Evolutionary conservation across 1,140 invertebrate species (phyloP).

Genomic region (Drosophila baimaii): DNA sequence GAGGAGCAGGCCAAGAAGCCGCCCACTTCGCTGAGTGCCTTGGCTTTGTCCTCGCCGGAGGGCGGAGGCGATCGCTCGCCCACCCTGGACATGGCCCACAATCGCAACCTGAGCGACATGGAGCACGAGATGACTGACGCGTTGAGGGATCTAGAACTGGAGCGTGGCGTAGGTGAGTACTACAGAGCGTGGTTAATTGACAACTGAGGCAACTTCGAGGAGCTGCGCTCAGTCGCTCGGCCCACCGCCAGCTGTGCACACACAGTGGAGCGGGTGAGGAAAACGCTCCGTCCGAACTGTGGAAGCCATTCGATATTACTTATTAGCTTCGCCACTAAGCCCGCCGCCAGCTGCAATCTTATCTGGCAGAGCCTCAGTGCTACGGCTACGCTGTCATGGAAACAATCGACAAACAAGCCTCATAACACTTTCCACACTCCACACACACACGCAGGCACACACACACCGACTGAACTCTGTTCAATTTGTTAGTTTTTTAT

Average conservation of each 20-base stretch:
- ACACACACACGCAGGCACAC: no score
- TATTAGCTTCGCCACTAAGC: constrained; percentile 46
- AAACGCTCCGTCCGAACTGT: constrained; percentile 32
- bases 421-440: constrained; percentile 39
- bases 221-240: constrained; percentile 48
- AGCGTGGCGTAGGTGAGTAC: constrained; percentile 63
- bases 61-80: constrained; percentile 86
- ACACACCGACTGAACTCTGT: constrained; percentile 39
- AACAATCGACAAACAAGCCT: constrained; percentile 68
- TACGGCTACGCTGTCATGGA: constrained; percentile 63
- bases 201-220: neutral
- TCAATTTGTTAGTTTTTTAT: constrained; percentile 61
- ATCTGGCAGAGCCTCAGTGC: constrained; percentile 43
- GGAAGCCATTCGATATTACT: constrained; percentile 15
- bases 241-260: constrained; percentile 51
- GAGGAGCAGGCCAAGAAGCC: constrained; percentile 20
- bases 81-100: constrained; percentile 90
- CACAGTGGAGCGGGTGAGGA: constrained; percentile 9
- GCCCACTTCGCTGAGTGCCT: constrained; percentile 56
- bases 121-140: constrained; percentile 90
- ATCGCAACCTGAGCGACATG: constrained; percentile 90
- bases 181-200: neutral
- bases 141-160: constrained; percentile 85
- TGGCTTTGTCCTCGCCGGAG: constrained; percentile 51
- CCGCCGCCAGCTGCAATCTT: constrained; percentile 59